phyloP scores from a whole-genome alignment of 2,797 vertebrate species.

The Heliangelus exortis region DNA sequence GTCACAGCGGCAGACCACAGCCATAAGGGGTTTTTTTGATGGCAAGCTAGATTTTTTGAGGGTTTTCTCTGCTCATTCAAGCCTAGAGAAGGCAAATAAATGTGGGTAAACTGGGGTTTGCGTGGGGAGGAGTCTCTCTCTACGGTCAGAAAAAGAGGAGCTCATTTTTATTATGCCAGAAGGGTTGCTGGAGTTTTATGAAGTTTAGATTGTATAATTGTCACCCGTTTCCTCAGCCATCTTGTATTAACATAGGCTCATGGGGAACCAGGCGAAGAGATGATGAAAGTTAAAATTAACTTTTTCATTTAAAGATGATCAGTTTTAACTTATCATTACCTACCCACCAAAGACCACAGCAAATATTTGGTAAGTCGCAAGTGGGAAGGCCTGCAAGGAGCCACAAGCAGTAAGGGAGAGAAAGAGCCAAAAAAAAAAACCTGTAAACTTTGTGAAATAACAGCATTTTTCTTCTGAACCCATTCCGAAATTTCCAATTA shows the following conservation, averaged over 20 bases:
- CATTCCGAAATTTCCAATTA: background rate
- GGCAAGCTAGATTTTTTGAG: background rate
- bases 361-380: background rate
- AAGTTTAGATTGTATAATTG: background rate
- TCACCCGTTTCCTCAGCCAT: background rate
- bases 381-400: background rate
- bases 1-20: background rate
- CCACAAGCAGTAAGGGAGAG: background rate
- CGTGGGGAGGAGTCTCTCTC: rapidly evolving
- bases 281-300: background rate
- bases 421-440: background rate
- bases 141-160: background rate
- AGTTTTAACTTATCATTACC: background rate
- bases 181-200: background rate
- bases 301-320: background rate
- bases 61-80: background rate
- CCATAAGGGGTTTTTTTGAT: background rate
- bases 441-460: background rate
- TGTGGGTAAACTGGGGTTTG: background rate
- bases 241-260: background rate
- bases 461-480: background rate
- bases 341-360: background rate
- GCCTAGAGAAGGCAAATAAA: background rate
- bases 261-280: background rate
- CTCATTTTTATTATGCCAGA: background rate